Base-by-base conservation (phyloP, 2,888 invertebrate species). In the Hypolimnas misippus region DNA sequence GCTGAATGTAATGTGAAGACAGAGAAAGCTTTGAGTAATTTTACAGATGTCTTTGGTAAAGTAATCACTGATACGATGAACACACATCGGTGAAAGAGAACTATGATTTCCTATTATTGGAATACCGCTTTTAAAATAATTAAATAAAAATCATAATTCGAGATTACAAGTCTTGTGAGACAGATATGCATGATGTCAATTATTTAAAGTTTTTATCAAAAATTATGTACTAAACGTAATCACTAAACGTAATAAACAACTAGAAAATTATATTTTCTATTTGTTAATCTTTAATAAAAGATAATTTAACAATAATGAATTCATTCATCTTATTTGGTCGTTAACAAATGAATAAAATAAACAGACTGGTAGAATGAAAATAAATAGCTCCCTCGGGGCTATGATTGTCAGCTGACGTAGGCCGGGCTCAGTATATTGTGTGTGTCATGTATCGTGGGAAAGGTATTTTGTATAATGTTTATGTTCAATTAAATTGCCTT, bases 261-360 rank as follows among this genome's bases (percentile, higher is more conserved):
- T n/a, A n/a, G n/a, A n/a, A n/a, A n/a, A n/a, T n/a, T n/a, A n/a
- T n/a, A n/a, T n/a, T n/a, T n/a, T n/a, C n/a, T n/a, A n/a, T n/a
- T n/a, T n/a, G n/a, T n/a, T n/a, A n/a, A n/a, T n/a, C 12, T 12
- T 35, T 25, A 25, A 5, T 25, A 25, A 25, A 33, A 8, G 7
- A 10, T 10, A n/a, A 35, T 12, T 1, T 3, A 35, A 35, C 33
- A 21, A 17, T 40, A 14, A 46, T 21, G n/a, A 46, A 46, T 46
- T 46, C 40, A 21, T 46, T 17, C 19, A 21, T 12, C 44, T 46
- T 46, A 46, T 46, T 46, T 46, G 44, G 5, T 46, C 44, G 44
- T 46, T 42, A 19, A 42, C 10, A 42, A 46, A 16, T 46, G 46
- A 21, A 21, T 46, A 21, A 46, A 46, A 46, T 21, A 46, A 46